These are phyloP conservation scores for Escarpia spicata DNA, from an alignment of 2,888 invertebrate species.

Conservation along the genomic window DNA sequence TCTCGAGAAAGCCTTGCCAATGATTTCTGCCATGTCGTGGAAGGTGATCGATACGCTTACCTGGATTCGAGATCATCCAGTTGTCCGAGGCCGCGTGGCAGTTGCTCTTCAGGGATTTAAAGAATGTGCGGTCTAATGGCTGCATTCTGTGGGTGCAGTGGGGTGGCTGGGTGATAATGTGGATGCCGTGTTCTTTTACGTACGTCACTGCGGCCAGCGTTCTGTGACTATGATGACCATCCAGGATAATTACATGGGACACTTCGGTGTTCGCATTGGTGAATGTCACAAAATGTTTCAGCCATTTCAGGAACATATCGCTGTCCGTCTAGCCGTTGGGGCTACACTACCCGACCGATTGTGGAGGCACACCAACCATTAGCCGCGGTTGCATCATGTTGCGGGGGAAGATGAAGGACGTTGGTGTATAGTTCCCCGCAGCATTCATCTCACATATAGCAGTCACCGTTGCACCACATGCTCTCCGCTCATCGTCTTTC, in stretches of 20 bases:
- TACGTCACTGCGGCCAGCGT: conserved; percentile 48
- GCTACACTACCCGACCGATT: too few relatives aligned
- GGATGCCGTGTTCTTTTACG: conserved; percentile 52
- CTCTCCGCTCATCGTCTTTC: too few relatives aligned
- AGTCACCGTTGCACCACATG: too few relatives aligned
- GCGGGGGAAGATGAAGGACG: too few relatives aligned
- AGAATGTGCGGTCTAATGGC: conserved; percentile 46
- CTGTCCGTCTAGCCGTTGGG: too few relatives aligned
- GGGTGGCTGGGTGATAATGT: conserved; percentile 58
- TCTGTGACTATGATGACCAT: conserved; percentile 56
- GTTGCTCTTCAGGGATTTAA: conserved; percentile 42
- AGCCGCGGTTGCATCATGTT: too few relatives aligned
- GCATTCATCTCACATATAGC: too few relatives aligned
- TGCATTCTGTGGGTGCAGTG: conserved; percentile 56
- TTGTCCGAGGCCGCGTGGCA: conserved; percentile 35
- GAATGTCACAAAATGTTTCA: too few relatives aligned
- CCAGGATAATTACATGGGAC: conserved; percentile 54
- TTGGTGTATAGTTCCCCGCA: too few relatives aligned
- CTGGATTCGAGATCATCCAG: conserved; percentile 38
- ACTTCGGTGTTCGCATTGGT: conserved; percentile 33
- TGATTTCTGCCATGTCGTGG: conserved; percentile 37
- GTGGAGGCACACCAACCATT: too few relatives aligned
- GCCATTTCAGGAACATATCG: too few relatives aligned
- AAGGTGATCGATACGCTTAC: conserved; percentile 35
- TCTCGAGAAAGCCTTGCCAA: conserved; percentile 36